Percentiles rank a stretch among this genome's conserved stretches.
These are phyloP conservation scores for Chrysodeixis includens DNA, from an alignment of 2,888 invertebrate genomes.

Conservation along the genomic window DNA sequence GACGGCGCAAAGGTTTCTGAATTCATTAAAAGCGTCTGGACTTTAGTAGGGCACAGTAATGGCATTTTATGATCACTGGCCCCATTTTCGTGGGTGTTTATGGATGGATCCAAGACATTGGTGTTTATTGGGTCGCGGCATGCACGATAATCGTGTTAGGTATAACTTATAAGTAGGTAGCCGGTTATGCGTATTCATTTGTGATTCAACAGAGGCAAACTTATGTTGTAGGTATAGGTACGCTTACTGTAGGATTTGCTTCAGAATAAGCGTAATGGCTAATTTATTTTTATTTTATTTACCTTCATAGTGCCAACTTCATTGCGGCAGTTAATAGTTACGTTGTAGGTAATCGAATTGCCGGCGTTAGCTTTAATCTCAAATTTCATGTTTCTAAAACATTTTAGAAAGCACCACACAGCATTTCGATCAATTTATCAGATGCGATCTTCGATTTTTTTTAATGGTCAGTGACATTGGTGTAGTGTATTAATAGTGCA, in stretches of 20 bases:
- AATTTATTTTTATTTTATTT: background rate
- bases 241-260: too few relatives aligned
- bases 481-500: too few relatives aligned
- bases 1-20: constrained; percentile 39
- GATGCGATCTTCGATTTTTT: too few relatives aligned
- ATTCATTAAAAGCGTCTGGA: constrained; percentile 51
- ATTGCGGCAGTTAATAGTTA: background rate
- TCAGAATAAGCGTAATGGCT: background rate
- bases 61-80: constrained; percentile 63
- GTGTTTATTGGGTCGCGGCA: constrained; percentile 56
- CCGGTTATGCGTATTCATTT: constrained; percentile 19
- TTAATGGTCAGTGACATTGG: too few relatives aligned
- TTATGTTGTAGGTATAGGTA: too few relatives aligned
- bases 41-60: constrained; percentile 52
- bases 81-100: constrained; percentile 61
- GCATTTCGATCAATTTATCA: too few relatives aligned
- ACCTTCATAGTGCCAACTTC: background rate
- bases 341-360: background rate
- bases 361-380: background rate
- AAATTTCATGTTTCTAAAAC: background rate
- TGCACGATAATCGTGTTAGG: constrained; percentile 31
- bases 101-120: constrained; percentile 59
- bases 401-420: background rate
- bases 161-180: constrained; percentile 25
- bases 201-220: background rate